A percentile compares a stretch with the other conserved stretches of the same genome.
Evolutionary conservation across 2,888 invertebrate species (phyloP).

Genomic region (Galerucella calmariensis): DNA sequence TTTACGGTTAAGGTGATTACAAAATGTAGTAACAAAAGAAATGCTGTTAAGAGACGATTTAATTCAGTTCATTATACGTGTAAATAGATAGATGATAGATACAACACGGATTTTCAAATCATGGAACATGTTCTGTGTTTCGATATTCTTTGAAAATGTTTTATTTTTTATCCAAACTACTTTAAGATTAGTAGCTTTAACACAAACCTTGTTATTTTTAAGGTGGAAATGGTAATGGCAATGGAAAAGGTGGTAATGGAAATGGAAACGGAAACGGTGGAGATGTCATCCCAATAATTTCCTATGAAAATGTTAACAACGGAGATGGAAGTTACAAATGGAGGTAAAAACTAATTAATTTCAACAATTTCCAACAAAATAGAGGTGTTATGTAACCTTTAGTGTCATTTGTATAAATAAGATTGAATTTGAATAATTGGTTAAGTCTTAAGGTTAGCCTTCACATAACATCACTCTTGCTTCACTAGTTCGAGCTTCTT

Average conservation of each 20-base stretch:
- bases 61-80: neutral
- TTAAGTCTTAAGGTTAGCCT: no score
- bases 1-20: conserved; percentile 22
- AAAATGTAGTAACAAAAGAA: conserved; percentile 20
- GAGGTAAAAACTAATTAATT: conserved; percentile 54
- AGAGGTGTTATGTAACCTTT: no score
- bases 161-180: neutral
- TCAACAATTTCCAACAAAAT: no score
- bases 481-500: no score
- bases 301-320: conserved; percentile 70
- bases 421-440: no score
- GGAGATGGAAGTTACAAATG: conserved; percentile 71
- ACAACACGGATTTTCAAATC: no score
- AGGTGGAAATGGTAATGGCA: conserved; percentile 32
- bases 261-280: conserved; percentile 54
- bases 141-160: no score
- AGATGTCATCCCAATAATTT: conserved; percentile 67
- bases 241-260: conserved; percentile 28
- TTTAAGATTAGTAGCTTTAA: neutral
- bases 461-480: no score
- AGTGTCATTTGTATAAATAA: no score
- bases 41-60: neutral
- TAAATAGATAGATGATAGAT: neutral
- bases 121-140: no score
- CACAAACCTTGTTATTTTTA: neutral